Conservation (phyloP, 1,140 invertebrate species). For the Hydropsyche tenuis region DNA sequence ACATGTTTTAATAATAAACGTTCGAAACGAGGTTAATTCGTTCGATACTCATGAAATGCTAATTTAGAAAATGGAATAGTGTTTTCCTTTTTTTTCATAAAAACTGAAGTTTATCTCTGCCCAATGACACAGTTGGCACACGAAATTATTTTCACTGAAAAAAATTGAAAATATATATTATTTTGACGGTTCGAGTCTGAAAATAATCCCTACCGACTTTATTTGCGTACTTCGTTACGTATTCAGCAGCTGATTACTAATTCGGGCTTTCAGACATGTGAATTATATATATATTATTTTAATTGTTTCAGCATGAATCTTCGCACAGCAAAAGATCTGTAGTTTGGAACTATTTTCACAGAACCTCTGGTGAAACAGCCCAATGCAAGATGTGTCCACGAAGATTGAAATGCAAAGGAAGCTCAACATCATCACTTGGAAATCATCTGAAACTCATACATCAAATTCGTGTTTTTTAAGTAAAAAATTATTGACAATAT, state of each 20-base stretch:
- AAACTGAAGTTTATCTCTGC: neutral
- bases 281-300: no score
- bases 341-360: no score
- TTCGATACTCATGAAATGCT: neutral
- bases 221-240: conserved; percentile 8
- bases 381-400: no score
- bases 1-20: neutral
- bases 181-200: neutral
- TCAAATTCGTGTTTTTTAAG: no score
- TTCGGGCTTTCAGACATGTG: no score
- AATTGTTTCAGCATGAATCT: no score
- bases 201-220: neutral
- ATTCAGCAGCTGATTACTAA: neutral
- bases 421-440: no score
- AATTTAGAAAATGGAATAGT: conserved; percentile 4
- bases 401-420: no score
- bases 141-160: neutral
- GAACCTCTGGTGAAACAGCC: no score
- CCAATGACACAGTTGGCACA: conserved; percentile 23
- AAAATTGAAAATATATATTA: neutral
- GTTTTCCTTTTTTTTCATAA: neutral
- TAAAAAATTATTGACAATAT: no score
- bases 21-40: neutral
- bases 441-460: no score
- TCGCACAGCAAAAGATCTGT: no score